Conservation (phyloP, 2,888 invertebrate species). For the Nomada flava region DNA sequence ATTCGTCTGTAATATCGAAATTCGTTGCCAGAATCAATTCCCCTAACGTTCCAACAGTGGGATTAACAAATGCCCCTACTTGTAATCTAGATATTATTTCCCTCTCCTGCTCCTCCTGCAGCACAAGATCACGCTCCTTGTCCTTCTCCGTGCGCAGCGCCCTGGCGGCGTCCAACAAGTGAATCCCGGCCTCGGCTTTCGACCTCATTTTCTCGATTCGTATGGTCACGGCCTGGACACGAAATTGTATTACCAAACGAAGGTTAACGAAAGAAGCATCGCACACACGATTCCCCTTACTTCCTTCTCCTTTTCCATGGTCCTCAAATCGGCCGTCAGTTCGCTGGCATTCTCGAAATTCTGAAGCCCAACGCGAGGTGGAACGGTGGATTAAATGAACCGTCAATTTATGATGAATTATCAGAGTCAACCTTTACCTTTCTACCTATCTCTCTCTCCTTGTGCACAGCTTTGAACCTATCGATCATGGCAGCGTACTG, state of each 20-base stretch:
- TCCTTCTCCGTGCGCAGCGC: constrained; percentile 87
- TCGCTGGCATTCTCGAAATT: constrained; percentile 90
- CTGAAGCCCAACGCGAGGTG: constrained; percentile 66
- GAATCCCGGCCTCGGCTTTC: constrained; percentile 73
- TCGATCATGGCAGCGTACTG: constrained; percentile 91
- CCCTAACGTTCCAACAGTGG: background rate
- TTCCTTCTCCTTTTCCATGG: constrained; percentile 92
- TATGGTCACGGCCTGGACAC: constrained; percentile 59
- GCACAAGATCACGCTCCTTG: constrained; percentile 85
- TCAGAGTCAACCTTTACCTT: constrained; percentile 66
- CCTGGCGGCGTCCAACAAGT: constrained; percentile 81
- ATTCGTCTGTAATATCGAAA: constrained; percentile 42
- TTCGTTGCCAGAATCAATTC: too few relatives aligned
- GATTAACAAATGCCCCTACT: constrained; percentile 53
- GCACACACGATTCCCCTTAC: constrained; percentile 52
- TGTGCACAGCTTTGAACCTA: constrained; percentile 92
- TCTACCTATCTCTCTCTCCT: constrained; percentile 86
- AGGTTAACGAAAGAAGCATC: background rate
- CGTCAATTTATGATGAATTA: background rate
- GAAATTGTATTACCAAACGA: background rate
- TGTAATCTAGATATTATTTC: constrained; percentile 75
- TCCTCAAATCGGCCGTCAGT: constrained; percentile 92
- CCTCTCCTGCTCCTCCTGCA: constrained; percentile 87
- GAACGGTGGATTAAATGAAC: background rate
- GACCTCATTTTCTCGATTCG: constrained; percentile 78